Conservation (phyloP, 2,113 vertebrate genomes). For the Gobio gobio region DNA sequence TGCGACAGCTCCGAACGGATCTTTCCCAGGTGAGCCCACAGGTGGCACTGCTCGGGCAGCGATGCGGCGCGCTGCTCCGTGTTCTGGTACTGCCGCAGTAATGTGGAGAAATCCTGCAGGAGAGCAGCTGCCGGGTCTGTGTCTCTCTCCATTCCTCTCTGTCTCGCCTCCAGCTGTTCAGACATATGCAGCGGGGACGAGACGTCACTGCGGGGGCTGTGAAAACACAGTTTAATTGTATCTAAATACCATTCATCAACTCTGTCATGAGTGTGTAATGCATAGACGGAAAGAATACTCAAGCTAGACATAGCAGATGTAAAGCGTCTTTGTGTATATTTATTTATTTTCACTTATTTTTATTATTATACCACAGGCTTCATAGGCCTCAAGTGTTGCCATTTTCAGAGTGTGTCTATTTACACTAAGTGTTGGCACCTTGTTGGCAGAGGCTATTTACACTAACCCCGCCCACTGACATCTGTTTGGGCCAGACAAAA, state of each 20-base stretch:
- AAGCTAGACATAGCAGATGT: not conserved
- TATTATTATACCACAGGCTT: no score
- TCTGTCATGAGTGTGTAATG: conserved; percentile 59
- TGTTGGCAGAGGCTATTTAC: no score
- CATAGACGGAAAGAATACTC: conserved; percentile 57
- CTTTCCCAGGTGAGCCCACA: conserved; percentile 90
- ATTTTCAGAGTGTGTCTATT: no score
- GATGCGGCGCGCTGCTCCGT: conserved; percentile 87
- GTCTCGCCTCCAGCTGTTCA: conserved; percentile 49
- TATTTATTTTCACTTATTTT: no score
- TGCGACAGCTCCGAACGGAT: conserved; percentile 90
- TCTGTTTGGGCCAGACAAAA: no score
- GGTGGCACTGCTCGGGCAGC: conserved; percentile 81
- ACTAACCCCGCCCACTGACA: no score
- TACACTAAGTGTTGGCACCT: no score
- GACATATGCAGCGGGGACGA: conserved; percentile 49
- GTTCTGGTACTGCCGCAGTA: conserved; percentile 87
- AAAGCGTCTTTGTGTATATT: not conserved
- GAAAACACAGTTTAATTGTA: conserved; percentile 42
- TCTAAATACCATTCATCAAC: conserved; percentile 67
- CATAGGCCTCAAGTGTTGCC: no score
- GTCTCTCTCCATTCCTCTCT: conserved; percentile 74
- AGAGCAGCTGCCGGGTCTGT: conserved; percentile 63
- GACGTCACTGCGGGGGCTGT: conserved; percentile 62
- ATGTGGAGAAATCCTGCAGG: conserved; percentile 86